These are phyloP conservation scores for Asteroscopus sphinx DNA, from an alignment of 2,888 invertebrate species.

Conservation along the genomic window DNA sequence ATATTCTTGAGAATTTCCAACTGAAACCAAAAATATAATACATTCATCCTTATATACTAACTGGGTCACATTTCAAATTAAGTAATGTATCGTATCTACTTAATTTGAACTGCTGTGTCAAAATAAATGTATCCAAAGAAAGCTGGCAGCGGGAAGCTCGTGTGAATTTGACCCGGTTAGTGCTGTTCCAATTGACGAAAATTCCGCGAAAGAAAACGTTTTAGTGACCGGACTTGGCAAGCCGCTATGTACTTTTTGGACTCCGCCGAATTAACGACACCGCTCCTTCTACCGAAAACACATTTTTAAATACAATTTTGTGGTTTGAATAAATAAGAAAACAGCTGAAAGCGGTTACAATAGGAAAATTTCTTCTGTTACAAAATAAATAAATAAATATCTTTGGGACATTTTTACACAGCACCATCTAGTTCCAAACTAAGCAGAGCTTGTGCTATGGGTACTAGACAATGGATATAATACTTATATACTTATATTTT, in stretches of 20 bases:
- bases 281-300: conserved; percentile 19
- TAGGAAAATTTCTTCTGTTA: no score
- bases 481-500: no score
- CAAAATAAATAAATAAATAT: no score
- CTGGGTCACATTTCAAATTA: no score
- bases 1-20: no score
- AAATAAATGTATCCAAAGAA: conserved; percentile 33
- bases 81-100: no score
- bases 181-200: conserved; percentile 43
- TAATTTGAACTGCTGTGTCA: conserved; percentile 10
- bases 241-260: conserved; percentile 39
- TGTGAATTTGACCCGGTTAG: conserved; percentile 54
- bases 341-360: background rate
- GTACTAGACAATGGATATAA: no score
- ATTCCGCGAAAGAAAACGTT: conserved; percentile 47
- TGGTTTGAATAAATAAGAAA: conserved; percentile 7
- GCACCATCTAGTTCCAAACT: no score
- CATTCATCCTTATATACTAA: no score
- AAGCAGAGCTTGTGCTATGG: no score
- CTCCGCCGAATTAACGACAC: conserved; percentile 49
- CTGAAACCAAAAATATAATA: no score
- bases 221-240: conserved; percentile 54
- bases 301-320: conserved; percentile 29
- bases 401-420: no score
- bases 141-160: conserved; percentile 39